These are phyloP conservation scores for Sussaba pulchella DNA, from an alignment of 2,888 invertebrate genomes.

Conservation along the genomic window DNA sequence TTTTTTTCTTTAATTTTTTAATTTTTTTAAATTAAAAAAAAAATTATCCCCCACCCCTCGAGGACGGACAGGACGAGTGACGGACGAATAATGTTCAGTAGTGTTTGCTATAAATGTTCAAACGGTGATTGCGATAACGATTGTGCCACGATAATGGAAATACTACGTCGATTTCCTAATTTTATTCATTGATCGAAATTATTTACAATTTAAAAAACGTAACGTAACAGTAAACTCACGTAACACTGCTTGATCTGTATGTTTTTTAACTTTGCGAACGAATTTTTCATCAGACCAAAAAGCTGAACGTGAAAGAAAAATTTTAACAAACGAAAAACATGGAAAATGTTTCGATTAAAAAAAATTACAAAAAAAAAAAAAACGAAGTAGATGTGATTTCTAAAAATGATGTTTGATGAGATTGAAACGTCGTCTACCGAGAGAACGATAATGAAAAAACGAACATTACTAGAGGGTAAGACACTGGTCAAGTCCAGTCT, in stretches of 20 bases:
- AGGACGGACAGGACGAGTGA: not conserved
- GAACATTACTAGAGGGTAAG: conserved; percentile 45
- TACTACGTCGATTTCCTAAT: conserved; percentile 55
- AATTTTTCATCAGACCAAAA: conserved; percentile 53
- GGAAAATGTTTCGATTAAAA: not conserved
- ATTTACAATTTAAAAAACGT: conserved; percentile 49
- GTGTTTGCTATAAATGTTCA: conserved; percentile 42
- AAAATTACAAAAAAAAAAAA: conserved; percentile 36
- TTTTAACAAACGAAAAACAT: not conserved
- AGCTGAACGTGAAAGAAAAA: conserved; percentile 56
- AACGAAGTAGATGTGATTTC: conserved; percentile 1
- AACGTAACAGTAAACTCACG: conserved; percentile 77
- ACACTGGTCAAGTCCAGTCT: conserved; percentile 52
- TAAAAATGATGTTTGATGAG: conserved; percentile 45
- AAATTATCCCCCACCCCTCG: not conserved
- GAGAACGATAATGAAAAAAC: conserved; percentile 38
- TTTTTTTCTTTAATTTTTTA: too few relatives aligned
- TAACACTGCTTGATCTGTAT: conserved; percentile 82
- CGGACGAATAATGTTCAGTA: conserved; percentile 2
- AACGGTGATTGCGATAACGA: conserved; percentile 52
- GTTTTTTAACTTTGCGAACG: conserved; percentile 64
- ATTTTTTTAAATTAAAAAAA: too few relatives aligned
- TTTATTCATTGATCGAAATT: conserved; percentile 33
- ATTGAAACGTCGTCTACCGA: conserved; percentile 45
- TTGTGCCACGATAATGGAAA: conserved; percentile 41